Evolutionary conservation across 2,797 vertebrate genomes (phyloP).

Genomic region (Enteromius argenteus): DNA sequence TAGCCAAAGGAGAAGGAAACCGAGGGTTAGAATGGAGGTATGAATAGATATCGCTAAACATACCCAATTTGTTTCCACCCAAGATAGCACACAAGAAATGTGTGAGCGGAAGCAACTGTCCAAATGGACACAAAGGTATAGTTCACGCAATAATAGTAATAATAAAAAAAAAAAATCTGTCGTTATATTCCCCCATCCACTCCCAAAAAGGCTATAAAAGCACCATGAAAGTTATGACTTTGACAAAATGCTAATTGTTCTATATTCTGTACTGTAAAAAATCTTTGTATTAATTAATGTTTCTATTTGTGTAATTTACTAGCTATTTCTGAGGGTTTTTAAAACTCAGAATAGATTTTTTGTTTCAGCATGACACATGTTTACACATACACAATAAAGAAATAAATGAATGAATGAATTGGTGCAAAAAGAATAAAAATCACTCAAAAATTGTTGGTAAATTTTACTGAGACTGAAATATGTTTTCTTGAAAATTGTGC

Average conservation of each 20-base stretch:
- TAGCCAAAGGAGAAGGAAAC: conserved; percentile 60
- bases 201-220: background rate
- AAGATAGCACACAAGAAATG: conserved; percentile 5
- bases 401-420: no score
- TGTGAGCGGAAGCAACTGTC: background rate
- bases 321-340: no score
- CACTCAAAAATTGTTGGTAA: no score
- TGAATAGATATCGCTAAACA: conserved; percentile 35
- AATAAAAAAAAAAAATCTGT: background rate
- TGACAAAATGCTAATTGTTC: background rate
- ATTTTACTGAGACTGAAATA: no score
- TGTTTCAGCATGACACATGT: no score
- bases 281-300: background rate
- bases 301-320: no score
- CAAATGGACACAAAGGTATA: background rate
- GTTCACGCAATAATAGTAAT: background rate
- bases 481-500: no score
- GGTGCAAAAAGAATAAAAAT: no score
- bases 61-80: background rate
- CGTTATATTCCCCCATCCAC: background rate
- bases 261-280: background rate
- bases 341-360: no score
- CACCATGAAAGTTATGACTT: background rate
- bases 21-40: conserved; percentile 13
- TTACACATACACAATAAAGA: no score